phyloP scores from a whole-genome alignment of 2,888 invertebrate species.

The Platynereis dumerilii region DNA sequence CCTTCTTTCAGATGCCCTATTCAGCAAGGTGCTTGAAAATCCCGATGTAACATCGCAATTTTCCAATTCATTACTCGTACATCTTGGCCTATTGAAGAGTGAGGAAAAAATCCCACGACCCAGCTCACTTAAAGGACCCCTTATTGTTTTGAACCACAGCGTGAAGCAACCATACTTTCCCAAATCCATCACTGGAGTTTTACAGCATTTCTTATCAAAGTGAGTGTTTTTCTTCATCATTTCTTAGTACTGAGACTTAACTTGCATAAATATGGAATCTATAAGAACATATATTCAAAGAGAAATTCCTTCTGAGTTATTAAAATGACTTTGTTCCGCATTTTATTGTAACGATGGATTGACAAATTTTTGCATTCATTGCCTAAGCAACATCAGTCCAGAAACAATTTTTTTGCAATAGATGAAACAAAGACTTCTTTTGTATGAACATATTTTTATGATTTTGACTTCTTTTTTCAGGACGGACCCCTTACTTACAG shows the following conservation, averaged over 20 bases:
- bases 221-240: conserved; percentile 37
- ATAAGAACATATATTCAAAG: no score
- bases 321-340: not conserved
- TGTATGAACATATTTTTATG: no score
- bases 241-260: not conserved
- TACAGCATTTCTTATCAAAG: conserved; percentile 67
- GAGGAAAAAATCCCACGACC: conserved; percentile 74
- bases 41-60: conserved; percentile 67
- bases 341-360: not conserved
- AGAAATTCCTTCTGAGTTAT: no score
- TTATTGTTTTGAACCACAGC: conserved; percentile 68
- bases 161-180: conserved; percentile 68
- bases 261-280: not conserved
- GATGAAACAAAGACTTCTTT: no score
- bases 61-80: conserved; percentile 73
- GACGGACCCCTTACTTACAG: conserved; percentile 46
- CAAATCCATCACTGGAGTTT: conserved; percentile 65
- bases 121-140: conserved; percentile 73
- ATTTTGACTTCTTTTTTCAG: conserved; percentile 47
- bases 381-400: no score
- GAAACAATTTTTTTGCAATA: not conserved
- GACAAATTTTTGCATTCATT: no score
- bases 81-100: conserved; percentile 73
- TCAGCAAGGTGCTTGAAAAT: conserved; percentile 67
- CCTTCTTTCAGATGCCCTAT: conserved; percentile 67